Evolutionary conservation across 2,113 vertebrate species (phyloP).

Genomic region (Acanthochromis polyacanthus): DNA sequence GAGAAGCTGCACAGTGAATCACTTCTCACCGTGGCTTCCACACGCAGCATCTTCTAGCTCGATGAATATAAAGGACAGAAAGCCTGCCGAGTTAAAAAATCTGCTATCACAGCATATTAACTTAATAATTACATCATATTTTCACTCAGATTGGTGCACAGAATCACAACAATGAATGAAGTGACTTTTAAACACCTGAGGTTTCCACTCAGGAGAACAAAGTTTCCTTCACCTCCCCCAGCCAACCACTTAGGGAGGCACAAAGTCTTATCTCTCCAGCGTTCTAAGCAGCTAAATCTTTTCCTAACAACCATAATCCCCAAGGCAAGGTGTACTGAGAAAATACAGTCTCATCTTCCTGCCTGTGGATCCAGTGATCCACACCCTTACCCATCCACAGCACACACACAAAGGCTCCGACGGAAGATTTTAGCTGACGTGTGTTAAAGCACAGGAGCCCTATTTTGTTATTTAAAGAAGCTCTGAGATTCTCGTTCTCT

Average conservation of each 20-base stretch:
- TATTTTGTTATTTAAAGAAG: constrained; percentile 23
- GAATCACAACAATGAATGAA: background rate
- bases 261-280: constrained; percentile 52
- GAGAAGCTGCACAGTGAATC: constrained; percentile 14
- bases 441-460: background rate
- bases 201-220: constrained; percentile 53
- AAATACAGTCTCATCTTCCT: constrained; percentile 55
- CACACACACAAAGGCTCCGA: constrained; percentile 6
- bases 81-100: constrained; percentile 25
- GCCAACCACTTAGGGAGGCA: constrained; percentile 31
- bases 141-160: background rate
- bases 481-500: constrained; percentile 12
- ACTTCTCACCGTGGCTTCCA: constrained; percentile 17
- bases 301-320: constrained; percentile 67
- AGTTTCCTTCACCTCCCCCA: constrained; percentile 38
- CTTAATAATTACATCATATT: constrained; percentile 5
- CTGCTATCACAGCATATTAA: constrained; percentile 2
- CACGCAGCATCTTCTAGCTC: background rate
- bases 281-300: constrained; percentile 64
- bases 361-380: constrained; percentile 40
- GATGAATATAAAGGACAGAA: background rate
- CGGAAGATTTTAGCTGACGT: constrained; percentile 18
- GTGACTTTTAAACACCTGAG: constrained; percentile 47
- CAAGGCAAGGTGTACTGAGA: constrained; percentile 40
- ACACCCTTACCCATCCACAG: constrained; percentile 7